phyloP scores from a whole-genome alignment of 2,113 vertebrate genomes.

The Mandrillus leucophaeus region DNA sequence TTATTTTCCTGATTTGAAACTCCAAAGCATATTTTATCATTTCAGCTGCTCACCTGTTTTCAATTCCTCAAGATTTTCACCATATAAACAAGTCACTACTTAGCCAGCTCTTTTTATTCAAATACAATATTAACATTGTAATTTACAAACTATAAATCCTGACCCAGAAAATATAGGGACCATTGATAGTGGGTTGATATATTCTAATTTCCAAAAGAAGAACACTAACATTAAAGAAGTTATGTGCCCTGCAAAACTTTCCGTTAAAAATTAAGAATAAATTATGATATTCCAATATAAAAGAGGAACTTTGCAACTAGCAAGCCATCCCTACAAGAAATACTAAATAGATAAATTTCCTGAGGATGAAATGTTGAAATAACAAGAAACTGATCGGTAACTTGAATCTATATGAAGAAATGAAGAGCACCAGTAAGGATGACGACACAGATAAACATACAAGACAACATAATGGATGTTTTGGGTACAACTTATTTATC shows the following conservation, averaged over 20 bases:
- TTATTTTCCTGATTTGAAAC: not conserved
- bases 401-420: not conserved
- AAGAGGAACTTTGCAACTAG: not conserved
- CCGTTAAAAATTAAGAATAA: not conserved
- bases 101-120: conserved; percentile 1
- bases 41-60: conserved; percentile 34
- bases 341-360: not conserved
- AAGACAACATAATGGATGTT: not conserved
- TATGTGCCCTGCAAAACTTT: not conserved
- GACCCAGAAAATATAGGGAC: not conserved
- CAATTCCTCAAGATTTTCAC: not conserved
- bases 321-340: not conserved
- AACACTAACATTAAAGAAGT: not conserved
- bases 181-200: not conserved
- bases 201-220: not conserved
- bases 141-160: not conserved
- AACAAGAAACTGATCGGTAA: not conserved
- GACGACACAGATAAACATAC: not conserved
- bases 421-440: not conserved
- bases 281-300: not conserved
- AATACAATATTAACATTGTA: not conserved
- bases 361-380: not conserved
- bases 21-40: not conserved
- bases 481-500: not conserved
- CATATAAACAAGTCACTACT: conserved; percentile 11